A percentile compares a stretch with the other conserved stretches of the same genome.
These are phyloP conservation scores for Alviniconcha marisindica DNA, from an alignment of 1,140 invertebrate genomes.

Conservation along the genomic window DNA sequence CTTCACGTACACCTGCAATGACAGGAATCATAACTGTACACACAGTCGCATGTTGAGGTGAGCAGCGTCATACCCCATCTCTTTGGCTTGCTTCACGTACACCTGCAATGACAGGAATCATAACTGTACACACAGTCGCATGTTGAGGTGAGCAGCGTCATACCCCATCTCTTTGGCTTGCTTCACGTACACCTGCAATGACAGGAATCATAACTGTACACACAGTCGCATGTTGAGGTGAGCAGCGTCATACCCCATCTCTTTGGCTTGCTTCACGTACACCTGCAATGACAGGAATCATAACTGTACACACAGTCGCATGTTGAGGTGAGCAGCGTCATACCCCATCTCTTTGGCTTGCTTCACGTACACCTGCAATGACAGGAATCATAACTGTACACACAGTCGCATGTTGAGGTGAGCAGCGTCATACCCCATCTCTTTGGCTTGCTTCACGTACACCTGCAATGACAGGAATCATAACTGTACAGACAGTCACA, in stretches of 20 bases:
- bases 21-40: too few relatives aligned
- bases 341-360: constrained; percentile 71
- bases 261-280: constrained; percentile 69
- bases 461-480: too few relatives aligned
- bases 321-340: constrained; percentile 74
- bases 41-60: constrained; percentile 73
- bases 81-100: constrained; percentile 69
- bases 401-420: constrained; percentile 73
- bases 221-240: constrained; percentile 73
- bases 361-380: constrained; percentile 72
- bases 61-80: constrained; percentile 74
- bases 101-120: too few relatives aligned
- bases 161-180: constrained; percentile 71
- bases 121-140: too few relatives aligned
- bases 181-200: constrained; percentile 72
- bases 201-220: too few relatives aligned
- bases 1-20: constrained; percentile 72
- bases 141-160: constrained; percentile 74
- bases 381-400: too few relatives aligned
- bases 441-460: constrained; percentile 69
- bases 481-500: too few relatives aligned
- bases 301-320: too few relatives aligned
- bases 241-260: constrained; percentile 74
- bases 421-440: constrained; percentile 74
- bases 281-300: too few relatives aligned